A percentile compares a stretch with the other conserved stretches of the same genome.
Evolutionary conservation across 2,888 invertebrate genomes (phyloP).

Genomic region (Hyles lineata): DNA sequence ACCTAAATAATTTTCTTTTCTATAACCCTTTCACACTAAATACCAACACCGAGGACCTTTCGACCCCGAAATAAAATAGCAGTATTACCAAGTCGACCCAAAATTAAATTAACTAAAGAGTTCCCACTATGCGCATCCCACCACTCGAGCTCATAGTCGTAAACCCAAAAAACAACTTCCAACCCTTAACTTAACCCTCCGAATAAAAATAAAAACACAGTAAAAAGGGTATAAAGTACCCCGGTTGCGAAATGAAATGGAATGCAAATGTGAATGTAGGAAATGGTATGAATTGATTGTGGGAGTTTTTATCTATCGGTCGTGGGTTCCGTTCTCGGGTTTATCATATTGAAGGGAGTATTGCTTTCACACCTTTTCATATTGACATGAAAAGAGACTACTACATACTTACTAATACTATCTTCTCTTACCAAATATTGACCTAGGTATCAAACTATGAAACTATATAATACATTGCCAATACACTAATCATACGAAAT

Average conservation of each 20-base stretch:
- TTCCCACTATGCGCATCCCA: slow-evolving; percentile 4
- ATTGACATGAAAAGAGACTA: too few species aligned
- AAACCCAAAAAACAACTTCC: slow-evolving; percentile 50
- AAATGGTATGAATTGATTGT: slow-evolving; percentile 17
- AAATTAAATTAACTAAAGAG: slow-evolving; percentile 23
- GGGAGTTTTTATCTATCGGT: slow-evolving; percentile 8
- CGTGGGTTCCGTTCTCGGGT: not conserved
- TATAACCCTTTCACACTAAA: not conserved
- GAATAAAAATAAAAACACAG: slow-evolving; percentile 75
- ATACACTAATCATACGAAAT: too few species aligned
- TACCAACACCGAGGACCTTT: not conserved
- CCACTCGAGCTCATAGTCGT: slow-evolving; percentile 31
- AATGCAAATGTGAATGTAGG: slow-evolving; percentile 69
- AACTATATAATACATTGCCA: too few species aligned
- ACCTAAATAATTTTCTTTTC: too few species aligned
- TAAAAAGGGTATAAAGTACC: slow-evolving; percentile 64
- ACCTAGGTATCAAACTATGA: too few species aligned
- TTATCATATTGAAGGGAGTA: not conserved
- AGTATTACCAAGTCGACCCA: not conserved
- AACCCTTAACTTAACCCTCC: slow-evolving; percentile 56
- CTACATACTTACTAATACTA: too few species aligned
- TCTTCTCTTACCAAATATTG: too few species aligned
- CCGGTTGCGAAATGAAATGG: slow-evolving; percentile 74
- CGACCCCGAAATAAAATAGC: not conserved
- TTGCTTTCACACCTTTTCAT: not conserved